Conservation (phyloP, 2,113 vertebrate species). For the Peromyscus polionotus region DNA sequence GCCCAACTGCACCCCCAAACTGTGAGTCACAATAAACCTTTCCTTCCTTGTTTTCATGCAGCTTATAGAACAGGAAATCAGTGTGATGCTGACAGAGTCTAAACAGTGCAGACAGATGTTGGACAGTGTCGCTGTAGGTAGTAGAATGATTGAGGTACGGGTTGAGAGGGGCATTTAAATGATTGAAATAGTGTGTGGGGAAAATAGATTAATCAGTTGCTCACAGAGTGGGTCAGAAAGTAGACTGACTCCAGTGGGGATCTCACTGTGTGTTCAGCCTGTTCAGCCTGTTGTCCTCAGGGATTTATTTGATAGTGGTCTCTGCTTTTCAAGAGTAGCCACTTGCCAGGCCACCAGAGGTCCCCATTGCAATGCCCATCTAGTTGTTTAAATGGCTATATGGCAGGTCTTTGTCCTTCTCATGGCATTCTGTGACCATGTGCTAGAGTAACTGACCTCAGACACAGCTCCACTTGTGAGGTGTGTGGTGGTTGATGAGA, state of each 20-base stretch:
- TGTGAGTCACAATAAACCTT: neutral
- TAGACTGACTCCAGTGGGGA: neutral
- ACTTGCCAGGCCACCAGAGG: neutral
- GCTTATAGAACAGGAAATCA: neutral
- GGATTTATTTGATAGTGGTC: neutral
- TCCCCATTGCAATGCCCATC: accelerated
- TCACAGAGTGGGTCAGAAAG: neutral
- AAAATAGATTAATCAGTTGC: neutral
- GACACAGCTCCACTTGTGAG: neutral
- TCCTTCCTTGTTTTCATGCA: neutral
- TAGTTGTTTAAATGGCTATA: neutral
- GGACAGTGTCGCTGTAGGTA: neutral
- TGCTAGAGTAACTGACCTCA: neutral
- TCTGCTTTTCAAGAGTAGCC: neutral
- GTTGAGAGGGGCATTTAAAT: neutral
- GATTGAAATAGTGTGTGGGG: neutral
- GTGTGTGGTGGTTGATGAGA: neutral
- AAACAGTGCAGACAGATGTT: neutral
- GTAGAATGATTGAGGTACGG: neutral
- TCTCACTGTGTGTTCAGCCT: neutral
- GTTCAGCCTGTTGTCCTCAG: neutral
- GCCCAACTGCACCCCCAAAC: neutral
- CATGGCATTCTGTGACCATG: neutral
- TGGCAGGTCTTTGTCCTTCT: neutral
- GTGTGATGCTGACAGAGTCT: neutral